Evolutionary conservation across 2,797 vertebrate species (phyloP).

Genomic region (Nasua narica): DNA sequence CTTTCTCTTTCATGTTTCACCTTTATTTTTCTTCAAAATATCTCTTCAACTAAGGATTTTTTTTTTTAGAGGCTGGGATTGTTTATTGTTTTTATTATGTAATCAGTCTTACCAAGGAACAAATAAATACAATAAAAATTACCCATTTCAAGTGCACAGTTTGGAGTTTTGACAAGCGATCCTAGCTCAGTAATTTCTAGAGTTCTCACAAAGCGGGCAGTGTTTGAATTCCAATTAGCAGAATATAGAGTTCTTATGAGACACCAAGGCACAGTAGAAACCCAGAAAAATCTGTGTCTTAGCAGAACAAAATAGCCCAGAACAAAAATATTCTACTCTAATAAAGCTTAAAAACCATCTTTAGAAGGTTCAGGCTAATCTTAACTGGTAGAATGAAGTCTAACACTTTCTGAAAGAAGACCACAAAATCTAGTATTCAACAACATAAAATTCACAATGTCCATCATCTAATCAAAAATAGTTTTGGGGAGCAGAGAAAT

Average conservation of each 20-base stretch:
- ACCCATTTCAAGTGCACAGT: not conserved
- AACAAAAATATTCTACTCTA: not conserved
- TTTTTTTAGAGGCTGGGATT: not conserved
- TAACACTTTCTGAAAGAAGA: not conserved
- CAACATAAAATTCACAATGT: not conserved
- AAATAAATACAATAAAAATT: not conserved
- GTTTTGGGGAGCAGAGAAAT: not conserved
- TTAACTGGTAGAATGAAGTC: not conserved
- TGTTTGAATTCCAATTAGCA: not conserved
- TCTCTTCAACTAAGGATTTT: not conserved
- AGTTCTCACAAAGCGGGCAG: not conserved
- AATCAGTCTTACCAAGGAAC: not conserved
- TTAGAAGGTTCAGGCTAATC: not conserved
- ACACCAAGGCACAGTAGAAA: not conserved
- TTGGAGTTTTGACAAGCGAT: not conserved
- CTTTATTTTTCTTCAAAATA: conserved; percentile 13
- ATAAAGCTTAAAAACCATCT: not conserved
- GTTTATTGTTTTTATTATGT: not conserved
- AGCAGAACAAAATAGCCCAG: not conserved
- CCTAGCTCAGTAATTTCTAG: not conserved
- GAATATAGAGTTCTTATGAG: not conserved
- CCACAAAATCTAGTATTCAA: not conserved
- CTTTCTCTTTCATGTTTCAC: not conserved
- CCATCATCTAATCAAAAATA: not conserved
- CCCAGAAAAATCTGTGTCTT: not conserved